Evolutionary conservation across 2,888 invertebrate genomes (phyloP), one percentile per base, ranked within the genome.

Genomic region (Drosophila phalerata): DNA sequence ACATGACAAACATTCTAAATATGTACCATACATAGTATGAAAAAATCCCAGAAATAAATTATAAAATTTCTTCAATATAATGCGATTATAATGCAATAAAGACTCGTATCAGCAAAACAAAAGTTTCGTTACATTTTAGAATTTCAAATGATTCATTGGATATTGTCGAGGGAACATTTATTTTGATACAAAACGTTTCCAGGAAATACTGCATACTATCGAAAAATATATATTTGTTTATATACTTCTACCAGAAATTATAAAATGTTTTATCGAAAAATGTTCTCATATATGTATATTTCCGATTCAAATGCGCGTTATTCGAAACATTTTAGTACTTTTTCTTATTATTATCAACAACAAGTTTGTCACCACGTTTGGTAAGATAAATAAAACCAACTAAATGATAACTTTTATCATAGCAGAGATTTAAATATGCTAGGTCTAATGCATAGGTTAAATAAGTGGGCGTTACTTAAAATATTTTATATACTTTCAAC

Each of bases 1-100:
- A 82, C 62, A 66, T 72, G 69, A 69, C 43, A 63, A 62, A 60
- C 32, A 67, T 60, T 53, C 38, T 45, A 47, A 62, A 60, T 40
- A 48, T 72, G 43, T 22, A 22, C 22, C 22, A 22, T 22, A 22
- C 28, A 22, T 6, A 13, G 3, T 4, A 10, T 5, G 10, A 9
- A 17, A 45, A n/a, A 25, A 43, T 1, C 13, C 5, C 6, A 5
- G 25, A 22, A 22, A 13, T 8, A 19, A 11, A 43, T 11, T 2
- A 8, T 1, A 28, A 15, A 10, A 15, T 15, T 3, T 22, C 17
- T 37, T 42, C 1, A 42, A 37, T 11, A 25, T 38, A 25, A n/a
- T 13, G 11, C 17, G n/a, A 43, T 43, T 19, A n/a, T 30, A 19
- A 11, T 30, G 17, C 42, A n/a, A 22, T 8, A 28, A 28, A 28